Evolutionary conservation across 2,888 invertebrate genomes (phyloP), one percentile per base, ranked within the genome.

Genomic region (Nasonia oneida): DNA sequence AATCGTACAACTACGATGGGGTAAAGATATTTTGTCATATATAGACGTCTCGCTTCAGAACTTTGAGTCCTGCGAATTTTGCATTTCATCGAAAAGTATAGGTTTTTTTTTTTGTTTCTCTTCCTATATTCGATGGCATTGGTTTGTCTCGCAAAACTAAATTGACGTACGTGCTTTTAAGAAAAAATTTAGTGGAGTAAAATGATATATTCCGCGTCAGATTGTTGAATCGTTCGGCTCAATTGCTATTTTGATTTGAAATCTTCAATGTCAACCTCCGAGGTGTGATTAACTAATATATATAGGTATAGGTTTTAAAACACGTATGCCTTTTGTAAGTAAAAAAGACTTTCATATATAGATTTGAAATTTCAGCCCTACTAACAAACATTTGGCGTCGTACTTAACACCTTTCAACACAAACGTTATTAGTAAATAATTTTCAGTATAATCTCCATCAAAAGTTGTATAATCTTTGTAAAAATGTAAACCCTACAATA

Each of bases 11-110:
- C 67, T 79, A 85, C 42, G n/a, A 79, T 79, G 53, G 37, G 79
- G n/a, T 81, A 71, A 12, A 77, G 61, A 73, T 85, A 81, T 37
- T 75, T 79, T 67, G 37, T 15, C 8, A 15, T 47, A 47, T 10
- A 42, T 42, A 42, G 14, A 73, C 78, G 81, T n/a, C 77, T 85
- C 78, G 77, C 64, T 81, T 81, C 78, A 85, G 77, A 85, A 81
- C 61, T n/a, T 74, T n/a, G 39, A 23, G 23, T 71, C 42, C 42
- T 71, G 39, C 12, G 23, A 12, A 73, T 1, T n/a, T 42, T 12
- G 33, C 33, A 29, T 67, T 67, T 33, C 33, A 67, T 18, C 57
- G 57, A 18, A 0, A 61, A 8, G 5, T 53, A 50, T 50, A 61
- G 5, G 2, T n/a, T n/a, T 57, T 23, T 33, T 67, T 15, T 67